These are phyloP conservation scores for Copsychus sechellarum DNA, from an alignment of 2,113 vertebrate species.

Conservation along the genomic window DNA sequence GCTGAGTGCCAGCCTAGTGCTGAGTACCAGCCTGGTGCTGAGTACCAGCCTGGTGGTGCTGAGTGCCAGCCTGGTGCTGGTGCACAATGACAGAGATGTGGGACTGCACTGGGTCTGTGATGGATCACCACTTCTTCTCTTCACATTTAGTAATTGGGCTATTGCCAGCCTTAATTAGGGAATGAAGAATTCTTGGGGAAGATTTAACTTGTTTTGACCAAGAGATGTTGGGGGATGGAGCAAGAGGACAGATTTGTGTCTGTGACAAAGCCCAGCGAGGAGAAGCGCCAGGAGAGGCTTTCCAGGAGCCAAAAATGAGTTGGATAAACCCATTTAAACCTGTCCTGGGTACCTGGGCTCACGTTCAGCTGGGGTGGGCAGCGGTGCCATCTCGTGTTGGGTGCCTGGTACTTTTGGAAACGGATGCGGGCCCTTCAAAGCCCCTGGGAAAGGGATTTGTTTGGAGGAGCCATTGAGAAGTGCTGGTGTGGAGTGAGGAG, in stretches of 20 bases:
- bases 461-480: neutral
- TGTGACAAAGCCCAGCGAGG: neutral
- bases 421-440: neutral
- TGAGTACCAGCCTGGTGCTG: no score
- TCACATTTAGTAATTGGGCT: neutral
- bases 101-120: neutral
- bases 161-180: neutral
- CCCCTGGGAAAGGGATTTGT: neutral
- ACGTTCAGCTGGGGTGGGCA: neutral
- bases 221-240: neutral
- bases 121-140: neutral
- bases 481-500: neutral
- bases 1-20: no score
- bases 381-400: constrained; percentile 48
- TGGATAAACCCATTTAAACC: neutral
- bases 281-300: neutral
- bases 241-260: neutral
- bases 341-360: neutral
- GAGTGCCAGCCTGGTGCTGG: no score
- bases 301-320: neutral
- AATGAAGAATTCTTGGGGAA: neutral
- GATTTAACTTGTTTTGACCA: neutral
- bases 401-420: neutral
- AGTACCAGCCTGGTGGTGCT: no score
- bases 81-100: neutral